These are phyloP conservation scores for Brachyalestes nurse DNA, from an alignment of 2,797 vertebrate genomes.

Conservation along the genomic window DNA sequence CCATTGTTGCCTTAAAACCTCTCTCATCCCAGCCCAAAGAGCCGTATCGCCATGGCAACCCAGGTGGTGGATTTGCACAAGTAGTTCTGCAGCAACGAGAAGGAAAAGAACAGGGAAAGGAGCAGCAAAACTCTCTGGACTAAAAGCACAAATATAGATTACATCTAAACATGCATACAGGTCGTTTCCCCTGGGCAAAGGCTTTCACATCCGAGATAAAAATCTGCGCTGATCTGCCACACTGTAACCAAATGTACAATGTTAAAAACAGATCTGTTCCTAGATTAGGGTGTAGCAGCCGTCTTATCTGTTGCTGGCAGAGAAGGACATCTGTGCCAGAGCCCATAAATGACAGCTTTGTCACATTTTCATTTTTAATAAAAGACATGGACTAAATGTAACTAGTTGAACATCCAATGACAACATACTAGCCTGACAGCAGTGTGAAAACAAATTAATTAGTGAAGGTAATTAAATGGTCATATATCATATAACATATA, in stretches of 20 bases:
- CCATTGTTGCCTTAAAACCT: conserved; percentile 47
- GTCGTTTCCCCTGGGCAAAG: neutral
- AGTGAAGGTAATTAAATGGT: too few species aligned
- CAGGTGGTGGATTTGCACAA: conserved; percentile 65
- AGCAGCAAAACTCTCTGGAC: conserved; percentile 34
- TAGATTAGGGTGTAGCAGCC: neutral
- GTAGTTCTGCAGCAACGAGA: conserved; percentile 55
- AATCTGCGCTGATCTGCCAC: neutral
- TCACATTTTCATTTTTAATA: neutral
- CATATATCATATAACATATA: too few species aligned
- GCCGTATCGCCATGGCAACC: conserved; percentile 73
- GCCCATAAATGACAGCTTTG: neutral
- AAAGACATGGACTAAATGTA: neutral
- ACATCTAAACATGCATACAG: neutral
- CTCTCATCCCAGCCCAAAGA: conserved; percentile 57
- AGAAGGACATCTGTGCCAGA: neutral
- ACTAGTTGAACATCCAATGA: too few species aligned
- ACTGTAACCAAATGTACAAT: neutral
- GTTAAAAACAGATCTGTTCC: neutral
- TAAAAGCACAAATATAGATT: conserved; percentile 30
- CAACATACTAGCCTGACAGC: too few species aligned
- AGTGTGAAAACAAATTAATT: too few species aligned
- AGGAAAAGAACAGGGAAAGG: conserved; percentile 44
- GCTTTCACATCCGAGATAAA: neutral
- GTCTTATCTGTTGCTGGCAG: neutral